These are phyloP conservation scores for Perca schrenkii DNA, from an alignment of 2,113 vertebrate species.

Conservation along the genomic window DNA sequence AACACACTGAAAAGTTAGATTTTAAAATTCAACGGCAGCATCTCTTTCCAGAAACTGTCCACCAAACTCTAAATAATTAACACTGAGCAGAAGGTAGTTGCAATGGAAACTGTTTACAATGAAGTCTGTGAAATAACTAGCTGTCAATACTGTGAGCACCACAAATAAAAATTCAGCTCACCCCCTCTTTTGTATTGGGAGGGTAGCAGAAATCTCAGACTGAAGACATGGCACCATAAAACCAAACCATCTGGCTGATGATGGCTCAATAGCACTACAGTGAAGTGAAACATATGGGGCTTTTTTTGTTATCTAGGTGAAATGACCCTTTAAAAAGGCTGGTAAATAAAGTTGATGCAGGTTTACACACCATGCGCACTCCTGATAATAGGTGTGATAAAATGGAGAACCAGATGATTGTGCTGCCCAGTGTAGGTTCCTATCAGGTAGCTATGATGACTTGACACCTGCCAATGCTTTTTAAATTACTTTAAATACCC, in stretches of 20 bases:
- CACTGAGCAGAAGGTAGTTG: background rate
- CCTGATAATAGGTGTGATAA: background rate
- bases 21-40: background rate
- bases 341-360: background rate
- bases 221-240: background rate
- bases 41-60: background rate
- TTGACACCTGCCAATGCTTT: background rate
- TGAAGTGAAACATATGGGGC: too few relatives aligned
- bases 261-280: background rate
- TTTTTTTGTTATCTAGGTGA: background rate
- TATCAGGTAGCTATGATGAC: background rate
- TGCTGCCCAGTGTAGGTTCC: background rate
- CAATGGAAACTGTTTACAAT: background rate
- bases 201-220: background rate
- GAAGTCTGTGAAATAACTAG: background rate
- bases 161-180: background rate
- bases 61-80: background rate
- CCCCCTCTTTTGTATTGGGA: background rate
- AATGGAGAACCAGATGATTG: background rate
- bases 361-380: background rate
- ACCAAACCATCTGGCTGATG: background rate
- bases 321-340: background rate
- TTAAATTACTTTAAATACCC: conserved; percentile 4
- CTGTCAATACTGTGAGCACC: background rate
- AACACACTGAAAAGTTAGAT: background rate